phyloP scores from a whole-genome alignment of 2,888 invertebrate genomes.

The Andricus quercusramuli region DNA sequence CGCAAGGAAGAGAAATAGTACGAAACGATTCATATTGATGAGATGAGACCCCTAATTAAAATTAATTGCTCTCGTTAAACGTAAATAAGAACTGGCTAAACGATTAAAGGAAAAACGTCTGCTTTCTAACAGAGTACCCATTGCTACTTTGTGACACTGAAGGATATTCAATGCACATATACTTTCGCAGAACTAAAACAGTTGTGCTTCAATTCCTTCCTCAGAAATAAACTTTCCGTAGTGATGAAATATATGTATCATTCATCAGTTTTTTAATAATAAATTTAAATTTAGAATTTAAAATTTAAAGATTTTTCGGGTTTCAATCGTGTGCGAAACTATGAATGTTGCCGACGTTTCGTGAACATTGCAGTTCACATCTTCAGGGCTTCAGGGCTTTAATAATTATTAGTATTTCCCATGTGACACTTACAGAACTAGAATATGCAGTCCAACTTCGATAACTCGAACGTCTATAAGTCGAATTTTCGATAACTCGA shows the following conservation, averaged over 20 bases:
- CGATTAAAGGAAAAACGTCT: constrained; percentile 36
- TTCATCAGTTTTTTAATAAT: not conserved
- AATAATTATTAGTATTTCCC: not conserved
- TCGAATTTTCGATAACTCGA: too few species aligned
- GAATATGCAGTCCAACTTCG: too few species aligned
- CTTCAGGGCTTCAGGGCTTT: too few species aligned
- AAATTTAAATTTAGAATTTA: too few species aligned
- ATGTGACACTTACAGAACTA: not conserved
- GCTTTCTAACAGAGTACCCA: constrained; percentile 30
- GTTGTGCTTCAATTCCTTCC: not conserved
- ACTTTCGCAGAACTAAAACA: constrained; percentile 12
- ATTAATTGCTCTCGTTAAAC: constrained; percentile 24
- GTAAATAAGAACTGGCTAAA: constrained; percentile 36
- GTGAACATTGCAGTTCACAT: too few species aligned
- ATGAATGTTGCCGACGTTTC: too few species aligned
- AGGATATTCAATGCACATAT: constrained; percentile 6
- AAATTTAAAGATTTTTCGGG: too few species aligned
- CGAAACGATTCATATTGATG: constrained; percentile 36
- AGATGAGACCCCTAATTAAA: constrained; percentile 33
- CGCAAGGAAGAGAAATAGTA: constrained; percentile 21
- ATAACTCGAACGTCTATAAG: too few species aligned
- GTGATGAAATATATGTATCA: not conserved
- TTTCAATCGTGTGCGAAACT: too few species aligned
- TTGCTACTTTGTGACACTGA: constrained; percentile 27
- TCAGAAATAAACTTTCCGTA: not conserved